Conservation (phyloP, 2,113 vertebrate genomes). For the Cepphus grylle region DNA sequence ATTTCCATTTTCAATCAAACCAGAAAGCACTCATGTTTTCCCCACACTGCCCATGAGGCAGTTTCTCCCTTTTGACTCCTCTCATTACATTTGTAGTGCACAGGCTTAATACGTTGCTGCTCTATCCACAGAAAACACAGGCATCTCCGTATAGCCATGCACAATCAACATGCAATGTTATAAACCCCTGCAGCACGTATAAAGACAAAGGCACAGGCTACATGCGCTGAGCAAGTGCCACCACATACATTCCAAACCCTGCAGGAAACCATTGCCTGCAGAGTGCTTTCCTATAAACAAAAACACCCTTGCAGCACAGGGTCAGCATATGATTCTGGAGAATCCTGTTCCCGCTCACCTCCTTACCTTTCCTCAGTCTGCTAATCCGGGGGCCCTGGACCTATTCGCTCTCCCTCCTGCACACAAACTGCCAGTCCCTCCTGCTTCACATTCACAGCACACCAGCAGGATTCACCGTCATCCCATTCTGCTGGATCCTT, state of each 20-base stretch:
- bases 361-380: slow-evolving; percentile 57
- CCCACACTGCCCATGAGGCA: not conserved
- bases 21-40: not conserved
- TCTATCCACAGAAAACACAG: not conserved
- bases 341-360: not conserved
- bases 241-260: not conserved
- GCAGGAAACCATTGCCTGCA: not conserved
- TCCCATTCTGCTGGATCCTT: slow-evolving; percentile 52
- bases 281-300: not conserved
- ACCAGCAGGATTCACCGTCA: slow-evolving; percentile 61
- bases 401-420: not conserved
- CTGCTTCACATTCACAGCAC: slow-evolving; percentile 68
- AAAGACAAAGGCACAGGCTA: slow-evolving; percentile 54
- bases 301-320: not conserved
- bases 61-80: not conserved
- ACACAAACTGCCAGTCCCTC: slow-evolving; percentile 46
- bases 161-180: not conserved
- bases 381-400: not conserved
- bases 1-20: not conserved
- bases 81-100: not conserved
- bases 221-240: not conserved
- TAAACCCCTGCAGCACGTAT: not conserved
- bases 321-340: not conserved
- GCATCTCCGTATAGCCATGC: not conserved
- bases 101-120: not conserved